A percentile compares a stretch with the other conserved stretches of the same genome.
phyloP scores from a whole-genome alignment of 2,888 invertebrate genomes.

The Onthophagus sagittarius region DNA sequence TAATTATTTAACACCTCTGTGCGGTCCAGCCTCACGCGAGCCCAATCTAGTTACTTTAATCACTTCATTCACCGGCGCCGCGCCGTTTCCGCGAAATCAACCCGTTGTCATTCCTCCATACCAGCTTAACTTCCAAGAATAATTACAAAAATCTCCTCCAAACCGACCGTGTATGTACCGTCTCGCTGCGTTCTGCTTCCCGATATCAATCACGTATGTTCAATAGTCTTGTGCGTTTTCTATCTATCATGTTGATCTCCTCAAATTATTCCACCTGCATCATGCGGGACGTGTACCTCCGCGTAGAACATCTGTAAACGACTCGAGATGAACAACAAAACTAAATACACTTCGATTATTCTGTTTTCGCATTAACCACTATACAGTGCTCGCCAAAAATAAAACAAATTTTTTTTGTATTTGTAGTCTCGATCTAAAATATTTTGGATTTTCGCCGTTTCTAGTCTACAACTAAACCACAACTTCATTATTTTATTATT shows the following conservation, averaged over 20 bases:
- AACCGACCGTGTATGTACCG: neutral
- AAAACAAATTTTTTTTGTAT: too few relatives aligned
- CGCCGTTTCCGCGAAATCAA: neutral
- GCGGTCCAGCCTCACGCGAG: neutral
- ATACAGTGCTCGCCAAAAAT: too few relatives aligned
- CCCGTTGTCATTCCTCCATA: neutral
- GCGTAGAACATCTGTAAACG: conserved; percentile 3
- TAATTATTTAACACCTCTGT: neutral
- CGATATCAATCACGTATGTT: conserved; percentile 12
- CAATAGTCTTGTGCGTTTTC: conserved; percentile 10
- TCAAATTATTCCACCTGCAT: conserved; percentile 12
- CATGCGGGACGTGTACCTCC: conserved; percentile 13
- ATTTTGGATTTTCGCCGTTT: too few relatives aligned
- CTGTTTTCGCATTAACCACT: neutral
- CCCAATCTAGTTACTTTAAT: neutral
- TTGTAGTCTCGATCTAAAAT: too few relatives aligned
- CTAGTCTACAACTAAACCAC: too few relatives aligned
- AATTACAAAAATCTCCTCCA: neutral
- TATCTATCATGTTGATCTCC: conserved; percentile 10
- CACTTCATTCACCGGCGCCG: neutral
- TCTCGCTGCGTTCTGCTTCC: neutral
- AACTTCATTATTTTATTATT: too few relatives aligned
- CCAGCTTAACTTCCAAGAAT: neutral
- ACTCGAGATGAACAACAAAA: neutral
- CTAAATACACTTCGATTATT: neutral